Evolutionary conservation across 2,888 invertebrate species (phyloP), one percentile per base, ranked within the genome.

Genomic region (Taphrorychus bicolor): DNA sequence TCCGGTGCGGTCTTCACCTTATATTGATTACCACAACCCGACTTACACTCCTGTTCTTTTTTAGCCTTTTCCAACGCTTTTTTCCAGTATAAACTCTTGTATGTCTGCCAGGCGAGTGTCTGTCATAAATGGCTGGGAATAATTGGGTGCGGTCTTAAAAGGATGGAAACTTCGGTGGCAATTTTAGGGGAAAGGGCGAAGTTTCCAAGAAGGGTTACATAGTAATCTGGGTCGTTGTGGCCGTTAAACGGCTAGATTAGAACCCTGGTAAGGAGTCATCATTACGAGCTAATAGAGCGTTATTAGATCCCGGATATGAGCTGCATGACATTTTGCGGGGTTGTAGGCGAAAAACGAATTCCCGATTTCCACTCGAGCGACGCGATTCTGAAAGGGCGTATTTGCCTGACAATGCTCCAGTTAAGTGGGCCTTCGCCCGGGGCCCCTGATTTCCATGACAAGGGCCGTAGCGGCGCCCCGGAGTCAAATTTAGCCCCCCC

Each of bases 11-110:
- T 85, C 81, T 84, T 84, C 81, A 85, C 84, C 85, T 85, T 84
- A 87, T 88, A 88, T 88, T 87, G 87, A 88, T 88, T 87, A 86
- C 85, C 82, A 82, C 83, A 84, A 77, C 77, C 66, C 66, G 57
- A 66, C 64, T 60, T 61, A 69, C 61, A 60, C 61, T 64, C 61
- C 16, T 42, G 57, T 24, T 59, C 51, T 49, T 53, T 58, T 68
- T 58, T 63, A 59, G 59, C 59, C 63, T 68, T 59, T 62, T 63
- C 53, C 17, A 5, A 45, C 17, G 17, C 7, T 45, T 45, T 45
- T 45, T 45, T 45, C 45, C 14, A 45, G 14, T 17, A 5, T 45
- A 45, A 45, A 45, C 17, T 45, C 9, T n/a, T n/a, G n/a, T n/a
- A n/a, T n/a, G 32, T 32, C 32, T 32, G 32, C 9, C 24, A 23